Evolutionary conservation across 2,113 vertebrate species (phyloP), one percentile per base, ranked within the genome.

Genomic region (Malaclemys terrapin): DNA sequence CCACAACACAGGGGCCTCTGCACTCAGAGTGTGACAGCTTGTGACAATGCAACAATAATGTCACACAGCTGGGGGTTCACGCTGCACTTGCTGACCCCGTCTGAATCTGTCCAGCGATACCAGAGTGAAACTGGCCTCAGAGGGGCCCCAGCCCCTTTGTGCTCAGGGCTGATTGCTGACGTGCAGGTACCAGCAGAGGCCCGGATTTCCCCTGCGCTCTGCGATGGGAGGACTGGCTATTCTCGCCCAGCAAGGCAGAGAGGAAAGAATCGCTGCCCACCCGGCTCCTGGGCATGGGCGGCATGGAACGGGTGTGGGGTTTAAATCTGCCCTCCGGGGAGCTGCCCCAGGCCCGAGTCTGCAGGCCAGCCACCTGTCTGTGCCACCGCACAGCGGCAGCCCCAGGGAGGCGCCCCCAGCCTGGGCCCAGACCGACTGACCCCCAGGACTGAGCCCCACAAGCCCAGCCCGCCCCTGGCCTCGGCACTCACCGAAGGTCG

Each of bases 401-500:
- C 47, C 85, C 54, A 25, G 54, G 1, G 3, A 17, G 5, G 13
- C 13, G 42, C 76, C 65, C 62, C 84, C 82, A 45, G 24, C 49
- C 62, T 11, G 31, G 16, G 4, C 24, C 22, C 35, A 85, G 65
- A n/a, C n/a, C 6, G 14, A 14, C 38, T 22, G 17, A 49, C 47
- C 35, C 69, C 76, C 16, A 53, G 29, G 72, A 22, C 82, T 91
- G 47, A 29, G 62, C 42, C 49, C 72, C 49, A 11, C 31, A 38
- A 0, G 20, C 84, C 3, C 5, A 20, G 45, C 27, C 59, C 5
- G 14, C 72, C 5, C 35, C 50, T 45, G 2, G 83, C 97, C 96
- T 98, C 97, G 95, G 88, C 96, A 96, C 99, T 99, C 98, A 99
- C 99, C 99, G 45, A 98, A 98, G 3, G 98, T 98, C 91, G 91